These are phyloP conservation scores for Melanogrammus aeglefinus DNA, from an alignment of 2,797 vertebrate species.

Conservation along the genomic window DNA sequence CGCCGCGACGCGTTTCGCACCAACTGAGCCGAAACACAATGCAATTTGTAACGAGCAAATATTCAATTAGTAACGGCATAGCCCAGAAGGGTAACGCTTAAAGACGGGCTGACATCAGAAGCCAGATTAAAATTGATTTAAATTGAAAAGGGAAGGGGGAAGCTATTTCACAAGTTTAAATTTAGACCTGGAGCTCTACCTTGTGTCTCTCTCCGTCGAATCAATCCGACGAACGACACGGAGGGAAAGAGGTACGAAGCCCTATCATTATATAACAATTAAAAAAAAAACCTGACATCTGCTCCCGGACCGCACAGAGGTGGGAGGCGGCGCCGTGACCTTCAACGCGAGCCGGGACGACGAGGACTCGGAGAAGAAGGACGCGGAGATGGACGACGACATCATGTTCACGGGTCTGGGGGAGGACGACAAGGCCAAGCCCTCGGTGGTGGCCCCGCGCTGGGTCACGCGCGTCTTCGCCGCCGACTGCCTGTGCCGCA, in stretches of 20 bases:
- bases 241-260: neutral
- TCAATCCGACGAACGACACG: neutral
- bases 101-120: neutral
- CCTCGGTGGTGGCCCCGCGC: constrained; percentile 94
- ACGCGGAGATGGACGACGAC: constrained; percentile 93
- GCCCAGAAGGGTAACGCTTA: neutral
- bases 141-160: neutral
- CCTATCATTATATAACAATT: neutral
- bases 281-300: neutral
- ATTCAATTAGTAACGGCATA: neutral
- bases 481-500: constrained; percentile 92
- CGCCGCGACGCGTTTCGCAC: neutral
- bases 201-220: neutral
- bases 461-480: constrained; percentile 98
- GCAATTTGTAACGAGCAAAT: neutral
- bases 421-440: constrained; percentile 93
- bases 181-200: too few species aligned
- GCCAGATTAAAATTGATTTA: neutral
- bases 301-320: constrained; percentile 67
- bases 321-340: constrained; percentile 75
- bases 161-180: neutral
- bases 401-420: constrained; percentile 95
- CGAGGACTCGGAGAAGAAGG: constrained; percentile 93
- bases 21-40: neutral
- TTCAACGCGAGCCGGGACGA: constrained; percentile 88